These are phyloP conservation scores for Drosophila longiperda DNA, from an alignment of 2,888 invertebrate species.

Conservation along the genomic window DNA sequence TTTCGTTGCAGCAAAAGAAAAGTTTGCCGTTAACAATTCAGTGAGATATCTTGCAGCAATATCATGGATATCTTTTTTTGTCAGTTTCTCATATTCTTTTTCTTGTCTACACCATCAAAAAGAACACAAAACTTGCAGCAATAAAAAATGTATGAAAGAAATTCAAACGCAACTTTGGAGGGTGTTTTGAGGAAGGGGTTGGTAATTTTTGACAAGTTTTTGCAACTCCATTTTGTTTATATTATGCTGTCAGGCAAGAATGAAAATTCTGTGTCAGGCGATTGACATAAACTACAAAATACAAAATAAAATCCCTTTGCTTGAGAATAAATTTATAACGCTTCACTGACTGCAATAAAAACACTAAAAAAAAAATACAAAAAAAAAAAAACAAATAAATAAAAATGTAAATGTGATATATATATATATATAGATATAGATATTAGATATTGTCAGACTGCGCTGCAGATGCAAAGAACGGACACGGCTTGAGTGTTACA, in stretches of 20 bases:
- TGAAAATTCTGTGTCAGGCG: conserved; percentile 22
- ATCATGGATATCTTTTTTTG: conserved; percentile 48
- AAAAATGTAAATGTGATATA: conserved; percentile 39
- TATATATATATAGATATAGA: conserved; percentile 24
- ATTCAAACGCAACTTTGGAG: conserved; percentile 4
- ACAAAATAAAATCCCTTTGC: conserved; percentile 32
- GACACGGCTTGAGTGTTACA: conserved; percentile 18
- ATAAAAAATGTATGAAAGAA: conserved; percentile 17
- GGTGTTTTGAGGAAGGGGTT: neutral
- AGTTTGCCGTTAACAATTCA: conserved; percentile 57
- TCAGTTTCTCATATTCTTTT: conserved; percentile 16
- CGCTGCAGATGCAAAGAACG: conserved; percentile 21
- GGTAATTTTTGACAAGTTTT: conserved; percentile 46
- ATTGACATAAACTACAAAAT: conserved; percentile 46
- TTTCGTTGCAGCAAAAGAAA: conserved; percentile 32
- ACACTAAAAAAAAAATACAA: conserved; percentile 2
- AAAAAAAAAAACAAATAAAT: conserved; percentile 13
- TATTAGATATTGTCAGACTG: conserved; percentile 39
- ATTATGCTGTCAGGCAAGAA: conserved; percentile 28
- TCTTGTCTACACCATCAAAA: conserved; percentile 36
- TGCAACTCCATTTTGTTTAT: conserved; percentile 49
- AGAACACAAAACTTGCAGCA: conserved; percentile 27
- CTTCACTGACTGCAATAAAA: conserved; percentile 25
- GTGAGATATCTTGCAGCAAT: conserved; percentile 66
- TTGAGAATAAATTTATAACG: conserved; percentile 11